Conservation (phyloP, 2,888 invertebrate genomes). For the Strigamia crassipes region DNA sequence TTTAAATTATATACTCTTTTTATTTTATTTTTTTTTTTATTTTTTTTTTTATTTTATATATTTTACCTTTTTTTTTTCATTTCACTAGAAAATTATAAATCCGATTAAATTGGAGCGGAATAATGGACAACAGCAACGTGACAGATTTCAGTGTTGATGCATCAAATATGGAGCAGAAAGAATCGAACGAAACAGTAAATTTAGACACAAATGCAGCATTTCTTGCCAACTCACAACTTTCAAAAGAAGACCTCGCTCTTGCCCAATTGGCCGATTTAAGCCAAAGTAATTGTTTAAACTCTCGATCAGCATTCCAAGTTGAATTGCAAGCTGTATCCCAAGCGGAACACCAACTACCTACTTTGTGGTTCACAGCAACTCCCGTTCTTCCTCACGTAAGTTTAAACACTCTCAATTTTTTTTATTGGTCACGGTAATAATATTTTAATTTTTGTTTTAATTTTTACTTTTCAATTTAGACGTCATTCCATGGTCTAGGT, state of each 20-base stretch:
- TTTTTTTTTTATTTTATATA: no score
- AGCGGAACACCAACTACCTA: not conserved
- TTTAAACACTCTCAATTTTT: not conserved
- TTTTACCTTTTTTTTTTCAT: not conserved
- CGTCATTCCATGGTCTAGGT: conserved; percentile 2
- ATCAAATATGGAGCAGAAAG: not conserved
- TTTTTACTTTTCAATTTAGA: not conserved
- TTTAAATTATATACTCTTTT: not conserved
- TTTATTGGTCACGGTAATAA: no score
- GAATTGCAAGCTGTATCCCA: conserved; percentile 7
- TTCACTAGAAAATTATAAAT: not conserved
- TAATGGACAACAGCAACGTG: not conserved
- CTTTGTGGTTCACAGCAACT: not conserved
- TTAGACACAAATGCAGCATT: not conserved
- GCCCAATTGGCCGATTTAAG: not conserved
- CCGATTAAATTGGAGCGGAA: not conserved
- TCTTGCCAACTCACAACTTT: not conserved
- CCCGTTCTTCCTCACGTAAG: conserved; percentile 11
- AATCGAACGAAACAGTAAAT: not conserved
- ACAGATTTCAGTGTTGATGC: not conserved
- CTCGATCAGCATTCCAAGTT: conserved; percentile 7
- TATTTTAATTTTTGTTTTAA: not conserved
- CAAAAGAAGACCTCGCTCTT: not conserved
- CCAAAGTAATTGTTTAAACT: not conserved
- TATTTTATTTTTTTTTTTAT: not conserved